These are phyloP conservation scores for Corythaixoides concolor DNA, from an alignment of 2,113 vertebrate genomes.

Conservation along the genomic window DNA sequence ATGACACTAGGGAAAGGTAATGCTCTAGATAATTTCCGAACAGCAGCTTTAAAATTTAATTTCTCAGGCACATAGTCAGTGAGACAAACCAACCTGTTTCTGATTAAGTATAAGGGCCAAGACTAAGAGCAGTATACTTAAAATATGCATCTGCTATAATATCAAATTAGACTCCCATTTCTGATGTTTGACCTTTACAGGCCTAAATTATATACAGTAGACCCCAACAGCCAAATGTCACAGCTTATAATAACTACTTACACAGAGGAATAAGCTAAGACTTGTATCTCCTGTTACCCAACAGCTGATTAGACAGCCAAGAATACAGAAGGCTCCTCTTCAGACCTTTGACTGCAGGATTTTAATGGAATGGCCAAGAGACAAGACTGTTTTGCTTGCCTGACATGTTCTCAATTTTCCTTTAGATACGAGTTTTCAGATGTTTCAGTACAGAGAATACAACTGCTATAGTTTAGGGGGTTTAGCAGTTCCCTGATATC, in stretches of 20 bases:
- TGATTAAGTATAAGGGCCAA: not conserved
- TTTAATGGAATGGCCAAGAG: not conserved
- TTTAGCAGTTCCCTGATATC: not conserved
- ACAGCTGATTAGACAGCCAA: conserved; percentile 18
- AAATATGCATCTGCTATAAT: not conserved
- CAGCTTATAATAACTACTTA: conserved; percentile 67
- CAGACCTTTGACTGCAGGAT: not conserved
- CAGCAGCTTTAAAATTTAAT: not conserved
- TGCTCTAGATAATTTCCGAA: not conserved
- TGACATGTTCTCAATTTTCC: not conserved
- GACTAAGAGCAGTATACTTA: not conserved
- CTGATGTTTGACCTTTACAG: conserved; percentile 60
- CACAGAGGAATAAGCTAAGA: not conserved
- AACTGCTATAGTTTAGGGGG: not conserved
- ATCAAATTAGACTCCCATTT: not conserved
- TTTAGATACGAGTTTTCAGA: not conserved
- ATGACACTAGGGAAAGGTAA: not conserved
- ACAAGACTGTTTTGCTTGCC: not conserved
- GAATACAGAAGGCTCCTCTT: not conserved
- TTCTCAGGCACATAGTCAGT: not conserved
- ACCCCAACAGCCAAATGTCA: conserved; percentile 65
- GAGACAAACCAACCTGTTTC: not conserved
- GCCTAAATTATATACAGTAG: not conserved
- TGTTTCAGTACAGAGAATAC: not conserved
- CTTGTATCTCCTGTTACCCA: conserved; percentile 52